Conservation (phyloP, 2,888 invertebrate species). For the Cryptus viduatorius region DNA sequence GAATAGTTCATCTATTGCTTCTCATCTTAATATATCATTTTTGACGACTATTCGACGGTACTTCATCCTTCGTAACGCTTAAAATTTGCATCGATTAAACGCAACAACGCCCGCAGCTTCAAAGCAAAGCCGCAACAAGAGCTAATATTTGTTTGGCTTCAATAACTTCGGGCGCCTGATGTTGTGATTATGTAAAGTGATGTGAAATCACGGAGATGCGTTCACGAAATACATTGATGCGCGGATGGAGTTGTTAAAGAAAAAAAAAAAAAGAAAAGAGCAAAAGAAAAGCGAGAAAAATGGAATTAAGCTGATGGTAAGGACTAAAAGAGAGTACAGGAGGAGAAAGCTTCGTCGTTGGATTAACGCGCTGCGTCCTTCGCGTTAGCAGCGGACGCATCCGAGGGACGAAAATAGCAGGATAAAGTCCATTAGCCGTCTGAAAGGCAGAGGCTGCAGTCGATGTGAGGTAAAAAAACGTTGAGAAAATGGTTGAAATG, state of each 20-base stretch:
- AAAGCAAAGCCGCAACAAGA: constrained; percentile 4
- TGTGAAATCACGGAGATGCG: constrained; percentile 2
- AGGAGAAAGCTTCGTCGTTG: constrained; percentile 16
- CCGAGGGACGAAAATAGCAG: constrained; percentile 41
- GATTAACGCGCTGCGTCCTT: constrained; percentile 26
- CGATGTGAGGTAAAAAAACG: constrained; percentile 35
- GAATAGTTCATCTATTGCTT: too few relatives aligned
- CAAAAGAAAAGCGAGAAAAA: not conserved
- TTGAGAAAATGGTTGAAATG: constrained; percentile 73
- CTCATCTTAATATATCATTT: not conserved
- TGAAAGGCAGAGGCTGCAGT: constrained; percentile 34
- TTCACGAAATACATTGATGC: not conserved
- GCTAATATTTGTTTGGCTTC: not conserved
- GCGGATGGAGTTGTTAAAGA: not conserved
- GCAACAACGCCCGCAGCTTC: constrained; percentile 16
- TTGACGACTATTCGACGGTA: not conserved
- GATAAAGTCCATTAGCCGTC: constrained; percentile 64
- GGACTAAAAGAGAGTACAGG: constrained; percentile 40
- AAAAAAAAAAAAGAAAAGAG: not conserved
- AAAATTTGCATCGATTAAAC: constrained; percentile 30
- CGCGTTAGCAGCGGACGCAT: constrained; percentile 25
- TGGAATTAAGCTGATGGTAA: not conserved
- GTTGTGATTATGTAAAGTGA: not conserved
- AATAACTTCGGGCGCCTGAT: not conserved
- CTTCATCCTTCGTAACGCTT: not conserved